Evolutionary conservation across 2,113 vertebrate genomes (phyloP), one percentile per base, ranked within the genome.

Genomic region (Myodes glareolus): DNA sequence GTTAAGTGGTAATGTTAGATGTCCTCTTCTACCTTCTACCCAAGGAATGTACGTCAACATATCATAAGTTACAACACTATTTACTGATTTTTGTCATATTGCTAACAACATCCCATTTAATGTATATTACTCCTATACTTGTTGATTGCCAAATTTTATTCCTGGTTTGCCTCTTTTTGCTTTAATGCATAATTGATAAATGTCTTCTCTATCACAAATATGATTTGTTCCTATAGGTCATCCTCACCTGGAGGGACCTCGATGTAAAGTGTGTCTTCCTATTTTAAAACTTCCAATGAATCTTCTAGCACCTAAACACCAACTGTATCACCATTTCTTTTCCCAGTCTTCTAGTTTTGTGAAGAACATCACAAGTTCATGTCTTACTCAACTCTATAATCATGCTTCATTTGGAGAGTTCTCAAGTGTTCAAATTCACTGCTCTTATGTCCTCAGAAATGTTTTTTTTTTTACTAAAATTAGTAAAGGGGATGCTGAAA

Each of bases 61-160:
- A 58, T 4, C 10, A 31, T 10, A 61, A 47, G 3, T 39, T 94
- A 86, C 29, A 77, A 3, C 50, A 55, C 11, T 4, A 72, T 36
- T 47, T 75, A 21, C 25, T 61, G 6, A 52, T 58, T 7, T 84
- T 42, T 67, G 4, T 87, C 82, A 12, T 75, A 7, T 76, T 91
- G 39, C 45, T 0, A 65, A 63, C 17, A n/a, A 86, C 39, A 11
- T 82, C 5, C 17, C 14, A 36, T 39, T 19, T 2, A 14, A 55
- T 39, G 9, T 65, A 70, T 84, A 42, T 68, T 77, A 29, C 11
- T 92, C 76, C 25, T 82, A 11, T 47, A 3, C 39, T 85, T 91
- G 68, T 50, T 73, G 78, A 85, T 92, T 52, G 82, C 33, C 11
- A 61, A 9, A 81, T 92, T 89, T 91, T 90, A 63, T 92, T 81